Base-by-base conservation (phyloP, 1,140 invertebrate species). In the Leptopilina clavipes region DNA sequence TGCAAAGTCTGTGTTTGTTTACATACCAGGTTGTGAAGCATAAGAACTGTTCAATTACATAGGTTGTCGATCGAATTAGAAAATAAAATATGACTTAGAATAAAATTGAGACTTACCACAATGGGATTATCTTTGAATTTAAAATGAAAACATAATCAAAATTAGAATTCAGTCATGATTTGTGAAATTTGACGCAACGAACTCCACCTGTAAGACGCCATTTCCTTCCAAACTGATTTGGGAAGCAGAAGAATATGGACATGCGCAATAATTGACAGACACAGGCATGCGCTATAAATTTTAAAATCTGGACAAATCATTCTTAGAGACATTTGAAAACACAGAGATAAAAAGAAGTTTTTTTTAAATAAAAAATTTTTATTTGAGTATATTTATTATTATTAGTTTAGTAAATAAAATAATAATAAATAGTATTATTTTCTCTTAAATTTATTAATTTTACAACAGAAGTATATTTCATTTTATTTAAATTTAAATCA, bases 91-190 rank as follows among this genome's bases (percentile, higher is more conserved):
- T 80, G 44, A n/a, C 6, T 59, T 10, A 37, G 78, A 81, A 8
- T 18, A 6, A 56, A 48, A 44, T n/a, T 71, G 8, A 52, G 25
- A 88, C 88, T 89, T 84, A 90, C 90, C 82, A 73, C 18, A 65
- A 83, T 83, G 74, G 73, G 81, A 79, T 79, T 80, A 43, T 83
- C 54, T 73, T 78, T 80, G 73, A 78, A 85, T 89, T 88, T 70
- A 80, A 71, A 37, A 52, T 72, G 79, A 85, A 86, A 85, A 81
- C 84, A 85, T 83, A 18, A 83, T 81, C 72, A 80, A 84, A 86
- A 73, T 82, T 83, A 85, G 74, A 85, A 87, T 91, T 91, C 90
- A 90, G 87, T 91, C 90, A 91, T 91, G 81, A 90, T 88, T 89
- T 89, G 78, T 83, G 79, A 81, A 87, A 89, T 83, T 87, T 86